Conservation (phyloP, 2,797 vertebrate species). For the Argyrosomus regius region DNA sequence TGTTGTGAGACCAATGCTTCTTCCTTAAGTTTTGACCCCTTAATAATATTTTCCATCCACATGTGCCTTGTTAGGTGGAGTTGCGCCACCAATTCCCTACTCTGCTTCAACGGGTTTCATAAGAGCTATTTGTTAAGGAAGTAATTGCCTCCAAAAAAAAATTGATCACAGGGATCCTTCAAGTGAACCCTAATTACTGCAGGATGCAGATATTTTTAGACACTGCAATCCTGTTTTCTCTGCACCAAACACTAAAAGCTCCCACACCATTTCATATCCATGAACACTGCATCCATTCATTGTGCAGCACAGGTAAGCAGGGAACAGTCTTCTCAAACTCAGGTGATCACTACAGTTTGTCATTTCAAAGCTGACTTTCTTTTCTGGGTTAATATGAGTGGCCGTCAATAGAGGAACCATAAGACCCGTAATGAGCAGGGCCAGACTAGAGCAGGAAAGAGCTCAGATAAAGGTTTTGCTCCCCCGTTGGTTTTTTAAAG, state of each 20-base stretch:
- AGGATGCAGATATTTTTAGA: not conserved
- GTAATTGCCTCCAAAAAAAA: not conserved
- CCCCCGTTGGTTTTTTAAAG: slow-evolving; percentile 21
- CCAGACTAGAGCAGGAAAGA: not conserved
- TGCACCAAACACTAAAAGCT: not conserved
- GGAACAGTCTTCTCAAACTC: not conserved
- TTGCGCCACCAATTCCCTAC: too few species aligned
- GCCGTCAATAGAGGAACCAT: not conserved
- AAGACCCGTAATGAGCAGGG: not conserved
- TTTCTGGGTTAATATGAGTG: not conserved
- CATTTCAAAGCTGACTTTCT: not conserved
- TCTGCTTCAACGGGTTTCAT: not conserved
- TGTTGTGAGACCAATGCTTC: too few species aligned
- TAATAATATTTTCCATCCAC: too few species aligned
- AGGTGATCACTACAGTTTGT: slow-evolving; percentile 8
- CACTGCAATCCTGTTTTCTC: not conserved
- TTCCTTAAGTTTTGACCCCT: too few species aligned
- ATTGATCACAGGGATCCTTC: not conserved
- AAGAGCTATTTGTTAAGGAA: not conserved
- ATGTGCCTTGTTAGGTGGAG: too few species aligned
- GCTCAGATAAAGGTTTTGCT: slow-evolving; percentile 22
- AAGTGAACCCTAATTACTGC: too few species aligned
- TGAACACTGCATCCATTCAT: not conserved
- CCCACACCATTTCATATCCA: not conserved
- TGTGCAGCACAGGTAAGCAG: not conserved